phyloP scores from a whole-genome alignment of 2,797 vertebrate species.

The Uromys caudimaculatus region DNA sequence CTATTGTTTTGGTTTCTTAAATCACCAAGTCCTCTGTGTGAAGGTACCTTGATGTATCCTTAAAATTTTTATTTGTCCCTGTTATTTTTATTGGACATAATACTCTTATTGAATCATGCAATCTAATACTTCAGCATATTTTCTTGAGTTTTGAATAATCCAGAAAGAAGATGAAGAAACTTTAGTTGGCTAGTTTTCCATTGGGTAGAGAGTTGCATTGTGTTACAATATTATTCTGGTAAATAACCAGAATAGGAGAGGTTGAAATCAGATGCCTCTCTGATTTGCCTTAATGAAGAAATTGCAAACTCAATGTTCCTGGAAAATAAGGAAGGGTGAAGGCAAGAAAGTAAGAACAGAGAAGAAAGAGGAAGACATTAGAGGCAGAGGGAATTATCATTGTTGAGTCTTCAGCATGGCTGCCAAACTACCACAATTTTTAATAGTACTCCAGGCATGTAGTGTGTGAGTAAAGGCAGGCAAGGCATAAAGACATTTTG shows the following conservation, averaged over 20 bases:
- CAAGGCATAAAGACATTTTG: too few relatives aligned
- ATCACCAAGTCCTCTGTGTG: background rate
- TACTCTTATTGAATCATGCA: background rate
- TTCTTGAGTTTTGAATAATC: slow-evolving; percentile 8
- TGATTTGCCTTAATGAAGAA: slow-evolving; percentile 30
- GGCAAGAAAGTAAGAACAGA: background rate
- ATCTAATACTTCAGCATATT: background rate
- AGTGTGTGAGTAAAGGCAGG: background rate
- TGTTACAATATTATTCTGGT: slow-evolving; percentile 5
- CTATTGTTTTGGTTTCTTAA: background rate
- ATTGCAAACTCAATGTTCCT: slow-evolving; percentile 2
- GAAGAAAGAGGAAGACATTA: background rate
- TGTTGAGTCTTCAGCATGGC: background rate
- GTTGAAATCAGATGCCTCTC: background rate
- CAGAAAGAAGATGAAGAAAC: background rate
- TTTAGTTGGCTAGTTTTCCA: background rate
- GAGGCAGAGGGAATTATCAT: background rate
- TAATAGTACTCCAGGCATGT: background rate
- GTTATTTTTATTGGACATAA: background rate
- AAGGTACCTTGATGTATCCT: background rate
- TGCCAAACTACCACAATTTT: background rate
- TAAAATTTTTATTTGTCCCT: background rate
- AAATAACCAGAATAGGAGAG: background rate
- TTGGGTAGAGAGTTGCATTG: background rate
- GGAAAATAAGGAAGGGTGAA: background rate